Percentiles rank a stretch among this genome's conserved stretches.
Evolutionary conservation across 2,113 vertebrate genomes (phyloP).

Genomic region (Candoia aspera): DNA sequence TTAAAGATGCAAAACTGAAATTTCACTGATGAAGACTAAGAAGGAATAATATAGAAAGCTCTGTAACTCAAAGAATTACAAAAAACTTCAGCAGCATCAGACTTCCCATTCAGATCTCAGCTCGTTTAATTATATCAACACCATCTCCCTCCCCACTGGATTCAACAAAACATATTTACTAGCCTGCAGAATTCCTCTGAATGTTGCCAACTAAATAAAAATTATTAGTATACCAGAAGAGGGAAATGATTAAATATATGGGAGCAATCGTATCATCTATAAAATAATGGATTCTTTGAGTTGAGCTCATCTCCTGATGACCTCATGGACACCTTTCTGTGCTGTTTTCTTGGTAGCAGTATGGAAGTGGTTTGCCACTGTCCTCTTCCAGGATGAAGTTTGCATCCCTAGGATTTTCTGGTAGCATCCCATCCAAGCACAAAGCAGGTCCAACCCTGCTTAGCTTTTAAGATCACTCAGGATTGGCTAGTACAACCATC

Average conservation of each 20-base stretch:
- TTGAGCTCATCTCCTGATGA: background rate
- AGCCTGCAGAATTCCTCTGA: background rate
- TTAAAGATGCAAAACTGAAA: constrained; percentile 27
- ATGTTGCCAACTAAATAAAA: background rate
- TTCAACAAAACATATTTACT: background rate
- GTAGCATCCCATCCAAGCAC: background rate
- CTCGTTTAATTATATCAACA: background rate
- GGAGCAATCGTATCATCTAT: background rate
- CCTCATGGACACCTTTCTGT: background rate
- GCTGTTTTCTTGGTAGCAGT: background rate
- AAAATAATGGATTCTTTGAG: background rate
- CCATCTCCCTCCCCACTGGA: background rate
- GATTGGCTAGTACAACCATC: background rate
- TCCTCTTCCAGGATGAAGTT: background rate
- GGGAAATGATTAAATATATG: background rate
- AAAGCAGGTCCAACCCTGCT: background rate
- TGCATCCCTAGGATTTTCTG: background rate
- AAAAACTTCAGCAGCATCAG: background rate
- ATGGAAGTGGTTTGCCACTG: background rate
- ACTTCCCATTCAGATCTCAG: background rate
- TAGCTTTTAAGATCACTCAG: background rate
- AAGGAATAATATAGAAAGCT: background rate
- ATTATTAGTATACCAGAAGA: background rate
- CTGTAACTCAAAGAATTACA: background rate
- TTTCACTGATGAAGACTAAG: constrained; percentile 11